Evolutionary conservation across 2,888 invertebrate genomes (phyloP).

Genomic region (Tipula unca): DNA sequence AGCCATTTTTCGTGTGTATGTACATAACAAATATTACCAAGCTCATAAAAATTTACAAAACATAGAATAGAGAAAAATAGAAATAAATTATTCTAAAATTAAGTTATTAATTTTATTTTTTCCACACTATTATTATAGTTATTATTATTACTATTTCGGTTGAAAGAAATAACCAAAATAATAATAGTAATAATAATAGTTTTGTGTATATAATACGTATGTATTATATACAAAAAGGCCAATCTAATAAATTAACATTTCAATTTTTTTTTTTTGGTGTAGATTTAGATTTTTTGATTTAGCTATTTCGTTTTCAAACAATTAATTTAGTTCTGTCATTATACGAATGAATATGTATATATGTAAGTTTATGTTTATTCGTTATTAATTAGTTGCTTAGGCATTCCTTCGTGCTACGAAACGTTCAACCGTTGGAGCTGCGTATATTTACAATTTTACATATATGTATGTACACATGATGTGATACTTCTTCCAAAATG

Average conservation of each 20-base stretch:
- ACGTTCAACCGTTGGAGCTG: no score
- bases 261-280: background rate
- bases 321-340: background rate
- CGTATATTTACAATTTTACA: no score
- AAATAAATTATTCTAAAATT: background rate
- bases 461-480: no score
- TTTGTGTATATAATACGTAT: background rate
- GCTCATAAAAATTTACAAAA: no score
- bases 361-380: background rate
- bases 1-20: background rate
- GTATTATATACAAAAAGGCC: background rate
- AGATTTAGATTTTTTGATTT: background rate
- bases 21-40: no score
- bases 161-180: background rate
- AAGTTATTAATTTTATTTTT: background rate
- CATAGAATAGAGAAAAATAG: no score
- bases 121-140: background rate
- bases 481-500: no score
- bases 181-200: background rate
- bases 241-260: conserved; percentile 14
- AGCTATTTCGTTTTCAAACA: background rate
- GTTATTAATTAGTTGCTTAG: background rate
- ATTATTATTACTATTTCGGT: background rate
- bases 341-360: background rate
- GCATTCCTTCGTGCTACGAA: background rate